Conservation (phyloP, 1,140 invertebrate species). For the Danaus melanippus region DNA sequence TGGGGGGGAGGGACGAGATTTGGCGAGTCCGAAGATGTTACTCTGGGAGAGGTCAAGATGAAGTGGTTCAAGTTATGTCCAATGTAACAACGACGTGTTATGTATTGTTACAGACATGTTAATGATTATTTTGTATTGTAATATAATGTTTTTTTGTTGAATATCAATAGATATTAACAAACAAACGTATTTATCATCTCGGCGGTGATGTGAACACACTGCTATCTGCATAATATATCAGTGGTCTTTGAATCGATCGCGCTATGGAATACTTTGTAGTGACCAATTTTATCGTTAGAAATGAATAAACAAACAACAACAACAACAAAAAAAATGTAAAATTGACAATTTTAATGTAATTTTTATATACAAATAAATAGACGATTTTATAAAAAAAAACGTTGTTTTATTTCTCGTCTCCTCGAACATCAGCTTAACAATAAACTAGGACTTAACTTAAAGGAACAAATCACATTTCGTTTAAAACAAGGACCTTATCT, state of each 20-base stretch:
- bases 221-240: conserved; percentile 57
- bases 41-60: no score
- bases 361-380: conserved; percentile 72
- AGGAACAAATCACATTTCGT: conserved; percentile 22
- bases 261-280: conserved; percentile 69
- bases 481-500: conserved; percentile 20
- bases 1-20: no score
- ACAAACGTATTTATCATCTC: no score
- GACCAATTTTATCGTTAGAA: conserved; percentile 69
- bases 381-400: conserved; percentile 62
- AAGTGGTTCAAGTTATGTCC: no score
- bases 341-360: conserved; percentile 71
- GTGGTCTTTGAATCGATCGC: conserved; percentile 45
- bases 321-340: conserved; percentile 54
- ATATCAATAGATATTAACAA: no score
- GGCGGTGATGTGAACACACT: not conserved
- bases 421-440: conserved; percentile 18
- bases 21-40: no score
- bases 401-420: conserved; percentile 28
- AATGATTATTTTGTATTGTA: no score
- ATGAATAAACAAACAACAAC: conserved; percentile 5
- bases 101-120: no score
- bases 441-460: conserved; percentile 16
- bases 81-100: no score
- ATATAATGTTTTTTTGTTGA: no score